A percentile compares a stretch with the other conserved stretches of the same genome.
Conservation (phyloP, 2,113 vertebrate species). For the Erythrolamprus reginae region DNA sequence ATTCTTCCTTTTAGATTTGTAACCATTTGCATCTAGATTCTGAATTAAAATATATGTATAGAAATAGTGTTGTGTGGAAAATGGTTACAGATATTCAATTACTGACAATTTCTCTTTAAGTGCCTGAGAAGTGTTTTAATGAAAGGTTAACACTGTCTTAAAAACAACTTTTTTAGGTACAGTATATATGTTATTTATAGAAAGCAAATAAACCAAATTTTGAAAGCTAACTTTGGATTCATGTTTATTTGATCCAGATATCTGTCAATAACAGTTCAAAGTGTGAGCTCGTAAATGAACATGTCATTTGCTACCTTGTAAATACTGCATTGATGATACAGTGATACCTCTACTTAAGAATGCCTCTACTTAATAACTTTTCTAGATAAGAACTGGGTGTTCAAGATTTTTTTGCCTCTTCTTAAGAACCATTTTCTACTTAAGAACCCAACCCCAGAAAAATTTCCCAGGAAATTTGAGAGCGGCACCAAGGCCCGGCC, state of each 20-base stretch:
- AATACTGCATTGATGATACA: too few species aligned
- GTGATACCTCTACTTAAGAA: too few species aligned
- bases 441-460: too few species aligned
- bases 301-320: not conserved
- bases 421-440: too few species aligned
- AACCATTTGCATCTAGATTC: slow-evolving; percentile 12
- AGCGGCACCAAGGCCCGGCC: too few species aligned
- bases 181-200: not conserved
- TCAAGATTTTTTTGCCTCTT: too few species aligned
- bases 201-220: not conserved
- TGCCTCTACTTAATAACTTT: too few species aligned
- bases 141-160: not conserved
- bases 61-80: not conserved
- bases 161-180: not conserved
- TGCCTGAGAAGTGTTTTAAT: not conserved
- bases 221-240: not conserved
- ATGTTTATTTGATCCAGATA: not conserved
- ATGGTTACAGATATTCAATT: not conserved
- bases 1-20: not conserved
- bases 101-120: not conserved
- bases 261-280: not conserved
- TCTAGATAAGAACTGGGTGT: too few species aligned
- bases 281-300: not conserved
- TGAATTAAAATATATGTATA: not conserved
- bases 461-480: too few species aligned